Percentiles rank a stretch among this genome's conserved stretches.
phyloP scores from a whole-genome alignment of 2,888 invertebrate genomes.

The Mythimna albipuncta region DNA sequence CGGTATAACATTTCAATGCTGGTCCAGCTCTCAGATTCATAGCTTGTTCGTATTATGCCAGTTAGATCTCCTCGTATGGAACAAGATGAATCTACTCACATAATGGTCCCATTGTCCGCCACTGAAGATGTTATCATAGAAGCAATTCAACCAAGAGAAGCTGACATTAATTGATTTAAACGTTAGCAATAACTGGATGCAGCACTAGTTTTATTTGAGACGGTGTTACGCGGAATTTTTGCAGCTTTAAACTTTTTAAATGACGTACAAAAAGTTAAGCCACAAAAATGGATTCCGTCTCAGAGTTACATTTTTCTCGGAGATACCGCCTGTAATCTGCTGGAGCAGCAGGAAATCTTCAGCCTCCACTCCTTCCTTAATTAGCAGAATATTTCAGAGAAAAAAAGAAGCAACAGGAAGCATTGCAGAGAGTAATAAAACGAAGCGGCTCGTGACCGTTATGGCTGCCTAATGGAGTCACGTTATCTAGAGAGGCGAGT shows the following conservation, averaged over 20 bases:
- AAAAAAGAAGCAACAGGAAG: constrained; percentile 85
- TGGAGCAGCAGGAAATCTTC: constrained; percentile 87
- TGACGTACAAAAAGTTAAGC: constrained; percentile 76
- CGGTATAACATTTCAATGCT: constrained; percentile 81
- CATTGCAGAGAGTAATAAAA: constrained; percentile 83
- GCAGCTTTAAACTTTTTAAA: constrained; percentile 68
- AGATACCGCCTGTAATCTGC: constrained; percentile 85
- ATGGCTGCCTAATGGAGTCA: constrained; percentile 79
- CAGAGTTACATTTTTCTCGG: constrained; percentile 82
- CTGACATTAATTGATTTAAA: constrained; percentile 76
- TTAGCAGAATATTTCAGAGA: constrained; percentile 87
- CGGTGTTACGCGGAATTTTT: constrained; percentile 56
- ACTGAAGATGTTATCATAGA: constrained; percentile 80
- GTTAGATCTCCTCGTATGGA: constrained; percentile 73
- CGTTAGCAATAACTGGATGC: constrained; percentile 55
- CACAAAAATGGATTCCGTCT: constrained; percentile 79
- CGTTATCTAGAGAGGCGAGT: constrained; percentile 76
- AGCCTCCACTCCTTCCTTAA: constrained; percentile 87
- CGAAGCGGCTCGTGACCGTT: constrained; percentile 82
- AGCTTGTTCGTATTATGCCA: constrained; percentile 75
- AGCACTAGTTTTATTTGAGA: constrained; percentile 47
- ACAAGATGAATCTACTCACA: constrained; percentile 79
- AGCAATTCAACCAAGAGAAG: constrained; percentile 73
- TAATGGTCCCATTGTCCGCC: constrained; percentile 82
- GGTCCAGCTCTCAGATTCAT: constrained; percentile 75